phyloP scores from a whole-genome alignment of 1,140 invertebrate species.

The Pomacea maculata region DNA sequence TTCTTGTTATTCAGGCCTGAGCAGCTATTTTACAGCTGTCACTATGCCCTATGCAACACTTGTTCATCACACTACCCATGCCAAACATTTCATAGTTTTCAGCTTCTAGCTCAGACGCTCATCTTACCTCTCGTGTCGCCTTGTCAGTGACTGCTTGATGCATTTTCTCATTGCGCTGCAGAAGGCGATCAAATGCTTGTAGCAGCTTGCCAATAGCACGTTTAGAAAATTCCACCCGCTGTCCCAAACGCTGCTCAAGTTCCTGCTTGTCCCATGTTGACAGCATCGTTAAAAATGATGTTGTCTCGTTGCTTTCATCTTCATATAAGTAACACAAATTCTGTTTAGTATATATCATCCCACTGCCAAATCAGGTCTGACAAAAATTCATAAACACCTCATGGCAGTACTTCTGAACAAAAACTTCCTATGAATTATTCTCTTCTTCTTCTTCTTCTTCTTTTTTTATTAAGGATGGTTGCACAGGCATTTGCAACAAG shows the following conservation, averaged over 20 bases:
- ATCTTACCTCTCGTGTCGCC: constrained; percentile 19
- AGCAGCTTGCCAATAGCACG: constrained; percentile 94
- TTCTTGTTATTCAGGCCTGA: no score
- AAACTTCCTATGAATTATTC: neutral
- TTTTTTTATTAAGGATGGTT: neutral
- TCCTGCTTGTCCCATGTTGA: constrained; percentile 99
- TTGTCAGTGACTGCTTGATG: constrained; percentile 79
- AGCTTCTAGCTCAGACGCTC: no score
- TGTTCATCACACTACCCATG: no score
- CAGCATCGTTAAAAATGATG: constrained; percentile 94
- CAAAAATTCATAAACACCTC: neutral
- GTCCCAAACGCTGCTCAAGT: constrained; percentile 92
- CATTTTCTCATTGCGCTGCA: constrained; percentile 63
- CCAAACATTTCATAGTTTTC: no score
- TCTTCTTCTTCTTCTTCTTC: neutral
- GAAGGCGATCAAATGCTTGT: constrained; percentile 88
- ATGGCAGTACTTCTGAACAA: neutral
- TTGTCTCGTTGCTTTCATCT: constrained; percentile 97
- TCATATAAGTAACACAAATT: constrained; percentile 43
- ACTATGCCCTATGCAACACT: no score
- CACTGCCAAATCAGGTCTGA: neutral
- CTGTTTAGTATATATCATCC: neutral
- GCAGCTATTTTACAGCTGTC: no score
- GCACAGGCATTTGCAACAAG: neutral
- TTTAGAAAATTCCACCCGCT: constrained; percentile 78